These are phyloP conservation scores for Microcaecilia unicolor DNA, from an alignment of 2,797 vertebrate genomes.

Conservation along the genomic window DNA sequence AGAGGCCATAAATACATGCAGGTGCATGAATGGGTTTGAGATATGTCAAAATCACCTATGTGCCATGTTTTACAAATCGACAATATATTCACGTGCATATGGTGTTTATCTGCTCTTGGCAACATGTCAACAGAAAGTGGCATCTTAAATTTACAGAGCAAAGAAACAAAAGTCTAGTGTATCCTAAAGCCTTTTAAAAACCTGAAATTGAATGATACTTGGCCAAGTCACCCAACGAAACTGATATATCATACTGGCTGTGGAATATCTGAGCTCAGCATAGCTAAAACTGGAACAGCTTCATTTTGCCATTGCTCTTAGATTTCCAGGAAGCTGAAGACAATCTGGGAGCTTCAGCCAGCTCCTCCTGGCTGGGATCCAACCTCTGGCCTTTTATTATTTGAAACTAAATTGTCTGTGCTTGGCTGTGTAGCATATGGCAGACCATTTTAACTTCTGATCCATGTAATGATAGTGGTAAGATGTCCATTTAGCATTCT, in stretches of 20 bases:
- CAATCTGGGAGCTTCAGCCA: slow-evolving; percentile 42
- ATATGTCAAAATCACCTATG: slow-evolving; percentile 7
- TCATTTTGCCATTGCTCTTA: slow-evolving; percentile 39
- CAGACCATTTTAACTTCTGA: slow-evolving; percentile 36
- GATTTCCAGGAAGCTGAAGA: slow-evolving; percentile 38
- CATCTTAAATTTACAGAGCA: slow-evolving; percentile 11
- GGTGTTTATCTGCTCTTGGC: neutral
- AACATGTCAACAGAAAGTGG: slow-evolving; percentile 2
- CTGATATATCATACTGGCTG: slow-evolving; percentile 29
- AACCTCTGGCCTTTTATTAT: slow-evolving; percentile 28
- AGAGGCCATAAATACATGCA: slow-evolving; percentile 16
- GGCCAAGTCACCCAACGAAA: slow-evolving; percentile 19
- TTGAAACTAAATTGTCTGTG: slow-evolving; percentile 32
- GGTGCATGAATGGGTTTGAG: slow-evolving; percentile 12
- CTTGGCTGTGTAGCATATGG: slow-evolving; percentile 41
- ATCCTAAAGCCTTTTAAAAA: too few relatives aligned
- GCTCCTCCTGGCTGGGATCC: slow-evolving; percentile 26
- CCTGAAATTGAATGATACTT: too few relatives aligned
- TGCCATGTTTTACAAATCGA: slow-evolving; percentile 6
- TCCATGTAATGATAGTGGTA: slow-evolving; percentile 28
- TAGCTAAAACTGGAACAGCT: slow-evolving; percentile 38
- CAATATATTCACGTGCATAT: slow-evolving; percentile 10
- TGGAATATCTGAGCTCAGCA: slow-evolving; percentile 36
- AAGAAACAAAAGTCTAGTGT: slow-evolving; percentile 13
- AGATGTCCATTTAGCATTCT: slow-evolving; percentile 38